Base-by-base conservation (phyloP, 2,797 vertebrate species). In the Carcharodon carcharias region DNA sequence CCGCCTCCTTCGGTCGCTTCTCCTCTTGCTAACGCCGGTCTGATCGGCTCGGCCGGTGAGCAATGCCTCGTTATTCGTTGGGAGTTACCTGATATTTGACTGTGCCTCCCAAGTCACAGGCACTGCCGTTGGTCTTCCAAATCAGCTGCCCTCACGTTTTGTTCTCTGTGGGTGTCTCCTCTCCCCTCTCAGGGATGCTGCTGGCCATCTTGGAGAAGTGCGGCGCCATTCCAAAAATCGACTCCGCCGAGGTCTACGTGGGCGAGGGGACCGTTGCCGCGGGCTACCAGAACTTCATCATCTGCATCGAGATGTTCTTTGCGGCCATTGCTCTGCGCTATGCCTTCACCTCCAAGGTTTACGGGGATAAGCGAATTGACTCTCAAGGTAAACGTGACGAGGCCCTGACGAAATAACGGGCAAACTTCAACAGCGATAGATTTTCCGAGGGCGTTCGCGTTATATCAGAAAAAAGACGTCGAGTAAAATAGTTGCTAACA, bases 291-390 rank as follows among this genome's bases (percentile, higher is more conserved):
- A 99, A 99, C 98, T 99, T 99, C 96, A 99, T 99, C 97, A 99
- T 99, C 96, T 99, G 99, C 0, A 98, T 99, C 63, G 99, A 99
- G 98, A 99, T 99, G 99, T 99, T 99, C 97, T 99, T 99, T 0
- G 99, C 99, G 0, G 98, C 99, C 1, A 97, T 99, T 1, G 99
- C 99, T 11, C 98, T 99, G 96, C 98, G 99, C 18, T 98, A 99
- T 0, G 99, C 99, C 21, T 99, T 99, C 98, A 99, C 99, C 0
- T 99, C 99, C 98, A 98, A 96, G 96, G 99, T 99, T 96, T 99
- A 99, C 63, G 97, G 98, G 95, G 98, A 99, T 97, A 99, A 99
- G 97, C 98, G 98, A 73, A 98, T 99, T 0, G 99, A 99, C 54
- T 98, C 98, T 0, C 99, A 98, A 98, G 99, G 99, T 99, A 98